phyloP scores from a whole-genome alignment of 1,140 invertebrate species.

The Aphaenogaster floridana region DNA sequence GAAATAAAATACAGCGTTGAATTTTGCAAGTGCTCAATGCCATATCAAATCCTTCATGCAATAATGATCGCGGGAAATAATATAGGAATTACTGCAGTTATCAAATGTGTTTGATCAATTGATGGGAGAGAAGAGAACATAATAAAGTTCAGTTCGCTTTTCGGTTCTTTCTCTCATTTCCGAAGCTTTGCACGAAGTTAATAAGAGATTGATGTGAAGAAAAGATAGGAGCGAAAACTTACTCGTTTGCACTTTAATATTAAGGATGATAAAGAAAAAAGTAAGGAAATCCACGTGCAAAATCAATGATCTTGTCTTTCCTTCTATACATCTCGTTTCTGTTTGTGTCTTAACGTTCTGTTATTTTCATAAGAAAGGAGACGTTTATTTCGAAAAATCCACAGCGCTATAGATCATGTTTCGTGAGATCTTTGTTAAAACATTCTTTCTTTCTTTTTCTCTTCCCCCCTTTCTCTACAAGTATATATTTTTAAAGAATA shows the following conservation, averaged over 20 bases:
- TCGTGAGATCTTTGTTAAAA: not conserved
- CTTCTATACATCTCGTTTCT: not conserved
- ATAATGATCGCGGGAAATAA: not conserved
- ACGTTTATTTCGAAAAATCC: conserved; percentile 20
- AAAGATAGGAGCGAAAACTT: not conserved
- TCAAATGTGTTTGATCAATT: conserved; percentile 4
- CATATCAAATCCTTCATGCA: not conserved
- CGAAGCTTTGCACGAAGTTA: not conserved
- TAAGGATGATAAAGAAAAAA: not conserved
- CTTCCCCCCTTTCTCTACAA: not conserved
- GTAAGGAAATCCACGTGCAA: not conserved
- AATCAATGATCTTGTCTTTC: not conserved
- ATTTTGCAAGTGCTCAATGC: not conserved
- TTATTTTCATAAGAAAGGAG: not conserved
- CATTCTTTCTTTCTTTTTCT: not conserved
- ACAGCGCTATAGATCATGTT: not conserved
- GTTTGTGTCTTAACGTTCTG: not conserved
- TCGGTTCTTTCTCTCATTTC: not conserved
- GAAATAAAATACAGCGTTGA: conserved; percentile 36
- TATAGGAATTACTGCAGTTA: not conserved
- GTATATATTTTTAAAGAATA: conserved; percentile 14
- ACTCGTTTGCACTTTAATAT: not conserved
- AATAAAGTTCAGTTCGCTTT: conserved; percentile 28
- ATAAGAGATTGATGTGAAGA: conserved; percentile 6
- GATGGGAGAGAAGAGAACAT: not conserved